Conservation (phyloP, 64 coral and sea anemone genomes). For the Stichodactyla helianthus region DNA sequence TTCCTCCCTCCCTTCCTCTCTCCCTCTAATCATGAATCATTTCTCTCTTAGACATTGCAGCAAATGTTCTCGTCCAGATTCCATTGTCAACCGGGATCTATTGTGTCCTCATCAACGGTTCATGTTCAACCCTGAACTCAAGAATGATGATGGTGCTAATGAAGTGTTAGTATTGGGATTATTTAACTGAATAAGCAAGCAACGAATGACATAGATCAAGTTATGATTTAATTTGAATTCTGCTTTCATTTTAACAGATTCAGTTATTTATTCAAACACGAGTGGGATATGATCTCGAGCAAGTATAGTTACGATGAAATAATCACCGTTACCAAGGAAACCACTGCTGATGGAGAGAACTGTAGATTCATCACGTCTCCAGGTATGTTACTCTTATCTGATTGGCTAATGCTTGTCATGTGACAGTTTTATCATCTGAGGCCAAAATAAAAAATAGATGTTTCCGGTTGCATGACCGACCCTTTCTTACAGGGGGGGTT, state of each 20-base stretch:
- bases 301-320: conserved; percentile 53
- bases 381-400: conserved; percentile 10
- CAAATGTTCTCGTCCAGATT: conserved; percentile 31
- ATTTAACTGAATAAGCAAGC: neutral
- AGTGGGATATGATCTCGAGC: conserved; percentile 59
- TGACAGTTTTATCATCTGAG: no score
- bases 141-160: conserved; percentile 39
- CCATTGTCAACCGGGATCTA: conserved; percentile 37
- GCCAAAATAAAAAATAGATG: no score
- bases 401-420: no score
- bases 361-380: conserved; percentile 47
- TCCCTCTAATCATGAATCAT: neutral
- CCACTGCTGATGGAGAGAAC: conserved; percentile 17
- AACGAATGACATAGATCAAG: neutral
- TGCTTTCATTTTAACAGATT: conserved; percentile 31
- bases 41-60: neutral
- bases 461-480: no score
- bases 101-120: conserved; percentile 59
- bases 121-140: conserved; percentile 53
- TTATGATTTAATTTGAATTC: neutral
- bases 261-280: conserved; percentile 57
- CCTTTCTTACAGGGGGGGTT: no score
- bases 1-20: no score
- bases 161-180: conserved; percentile 45
- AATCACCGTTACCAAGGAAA: conserved; percentile 65